These are phyloP conservation scores for Eubasilissa splendida DNA, from an alignment of 2,888 invertebrate genomes.

Conservation along the genomic window DNA sequence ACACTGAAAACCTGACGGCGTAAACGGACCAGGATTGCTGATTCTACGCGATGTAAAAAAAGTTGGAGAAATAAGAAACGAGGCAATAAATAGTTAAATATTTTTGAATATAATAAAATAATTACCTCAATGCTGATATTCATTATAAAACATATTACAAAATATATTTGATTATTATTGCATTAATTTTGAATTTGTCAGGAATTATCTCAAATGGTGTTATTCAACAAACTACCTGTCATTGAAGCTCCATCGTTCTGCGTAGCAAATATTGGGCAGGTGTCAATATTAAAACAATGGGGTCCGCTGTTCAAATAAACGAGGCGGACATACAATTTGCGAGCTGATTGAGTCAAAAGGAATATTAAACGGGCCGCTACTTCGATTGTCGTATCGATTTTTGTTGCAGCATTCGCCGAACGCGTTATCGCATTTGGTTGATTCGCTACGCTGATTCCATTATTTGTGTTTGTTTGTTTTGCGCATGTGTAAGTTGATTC, in stretches of 20 bases:
- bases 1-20: too few species aligned
- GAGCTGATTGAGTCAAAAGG: slow-evolving; percentile 51
- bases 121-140: too few species aligned
- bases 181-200: too few species aligned
- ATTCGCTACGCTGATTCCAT: slow-evolving; percentile 15
- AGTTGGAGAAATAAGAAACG: too few species aligned
- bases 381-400: slow-evolving; percentile 10
- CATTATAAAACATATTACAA: too few species aligned
- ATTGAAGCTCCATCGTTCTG: background rate
- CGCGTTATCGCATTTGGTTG: slow-evolving; percentile 21
- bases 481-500: slow-evolving; percentile 18
- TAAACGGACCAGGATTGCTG: too few species aligned
- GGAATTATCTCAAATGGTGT: slow-evolving; percentile 3
- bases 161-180: too few species aligned
- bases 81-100: too few species aligned
- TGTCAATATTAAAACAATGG: slow-evolving; percentile 57
- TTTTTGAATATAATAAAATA: too few species aligned
- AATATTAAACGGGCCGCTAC: slow-evolving; percentile 45
- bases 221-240: slow-evolving; percentile 6
- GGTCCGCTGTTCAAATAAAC: slow-evolving; percentile 49
- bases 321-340: slow-evolving; percentile 36
- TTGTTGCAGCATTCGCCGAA: slow-evolving; percentile 9
- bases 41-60: too few species aligned
- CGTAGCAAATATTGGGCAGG: slow-evolving; percentile 52
- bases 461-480: slow-evolving; percentile 5